Base-by-base conservation (phyloP, 2,888 invertebrate species). In the Ptycholaimellus sp. region DNA sequence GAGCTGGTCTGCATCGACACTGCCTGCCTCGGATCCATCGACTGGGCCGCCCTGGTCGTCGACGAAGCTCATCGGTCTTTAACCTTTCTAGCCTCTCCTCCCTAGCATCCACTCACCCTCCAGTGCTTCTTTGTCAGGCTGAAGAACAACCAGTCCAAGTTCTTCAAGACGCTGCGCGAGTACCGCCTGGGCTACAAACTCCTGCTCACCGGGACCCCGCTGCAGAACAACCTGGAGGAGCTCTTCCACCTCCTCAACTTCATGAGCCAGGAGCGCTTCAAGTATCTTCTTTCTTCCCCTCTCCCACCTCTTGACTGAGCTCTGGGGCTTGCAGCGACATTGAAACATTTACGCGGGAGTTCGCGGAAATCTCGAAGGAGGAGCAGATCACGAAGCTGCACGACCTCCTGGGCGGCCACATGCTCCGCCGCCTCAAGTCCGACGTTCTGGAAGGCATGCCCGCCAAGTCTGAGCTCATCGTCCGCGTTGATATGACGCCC, bases 31-130 rank as follows among this genome's bases (percentile, higher is more conserved):
- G 85, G 87, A 3, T 90, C 90, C 3, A 82, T 99, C 43, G 87
- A 93, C 48, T 99, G 99, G 99, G 80, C 83, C 0, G 85, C 90
- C 1, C 66, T 96, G 11, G 90, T 99, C 1, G 93, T 99, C 0
- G 99, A 99, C 59, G 96, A 99, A 63, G 99, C 96, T 35, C 96
- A 99, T 67, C 72, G 99, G 40, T n/a, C n/a, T n/a, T n/a, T n/a
- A n/a, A n/a, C n/a, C n/a, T n/a, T n/a, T n/a, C n/a, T n/a, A n/a
- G n/a, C n/a, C n/a, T n/a, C n/a, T n/a, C n/a, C n/a, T n/a, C n/a
- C n/a, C n/a, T n/a, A n/a, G n/a, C n/a, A n/a, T n/a, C n/a, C n/a
- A n/a, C n/a, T n/a, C n/a, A n/a, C n/a, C n/a, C n/a, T n/a, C n/a
- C n/a, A n/a, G n/a, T n/a, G n/a, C n/a, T n/a, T n/a, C n/a, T n/a